Conservation (phyloP, 2,797 vertebrate species). For the Alcedo quadribrachys region DNA sequence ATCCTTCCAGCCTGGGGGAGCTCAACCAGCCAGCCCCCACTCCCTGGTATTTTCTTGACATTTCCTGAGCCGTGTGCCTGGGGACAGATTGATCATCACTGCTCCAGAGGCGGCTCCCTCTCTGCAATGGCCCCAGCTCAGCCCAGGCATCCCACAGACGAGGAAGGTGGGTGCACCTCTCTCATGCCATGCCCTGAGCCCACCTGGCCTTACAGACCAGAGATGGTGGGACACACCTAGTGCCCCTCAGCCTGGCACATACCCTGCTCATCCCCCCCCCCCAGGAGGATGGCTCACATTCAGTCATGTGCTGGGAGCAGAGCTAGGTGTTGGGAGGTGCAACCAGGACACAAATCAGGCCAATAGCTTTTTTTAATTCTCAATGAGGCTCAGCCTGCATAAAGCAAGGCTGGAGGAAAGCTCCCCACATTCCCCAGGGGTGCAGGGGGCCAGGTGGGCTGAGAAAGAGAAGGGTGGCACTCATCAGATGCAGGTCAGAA, state of each 20-base stretch:
- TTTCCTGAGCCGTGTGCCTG: not conserved
- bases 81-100: not conserved
- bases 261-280: not conserved
- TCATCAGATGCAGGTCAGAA: not conserved
- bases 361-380: not conserved
- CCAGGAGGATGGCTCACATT: not conserved
- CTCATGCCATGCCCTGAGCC: not conserved
- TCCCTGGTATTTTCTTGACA: conserved; percentile 58
- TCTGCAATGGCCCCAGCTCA: not conserved
- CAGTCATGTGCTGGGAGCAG: not conserved
- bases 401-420: not conserved
- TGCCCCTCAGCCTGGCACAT: not conserved
- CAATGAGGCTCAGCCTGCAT: not conserved
- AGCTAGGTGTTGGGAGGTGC: not conserved
- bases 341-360: not conserved
- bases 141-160: not conserved
- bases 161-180: rapidly evolving
- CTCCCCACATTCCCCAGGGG: not conserved
- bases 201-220: not conserved
- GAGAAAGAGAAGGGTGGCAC: not conserved
- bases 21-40: not conserved
- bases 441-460: rapidly evolving
- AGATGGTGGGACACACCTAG: not conserved
- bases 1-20: not conserved
- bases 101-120: not conserved